Percentiles rank a stretch among this genome's conserved stretches.
phyloP scores from a whole-genome alignment of 35 echinoderm and acorn worm genomes.

The Strongylocentrotus purpuratus region DNA sequence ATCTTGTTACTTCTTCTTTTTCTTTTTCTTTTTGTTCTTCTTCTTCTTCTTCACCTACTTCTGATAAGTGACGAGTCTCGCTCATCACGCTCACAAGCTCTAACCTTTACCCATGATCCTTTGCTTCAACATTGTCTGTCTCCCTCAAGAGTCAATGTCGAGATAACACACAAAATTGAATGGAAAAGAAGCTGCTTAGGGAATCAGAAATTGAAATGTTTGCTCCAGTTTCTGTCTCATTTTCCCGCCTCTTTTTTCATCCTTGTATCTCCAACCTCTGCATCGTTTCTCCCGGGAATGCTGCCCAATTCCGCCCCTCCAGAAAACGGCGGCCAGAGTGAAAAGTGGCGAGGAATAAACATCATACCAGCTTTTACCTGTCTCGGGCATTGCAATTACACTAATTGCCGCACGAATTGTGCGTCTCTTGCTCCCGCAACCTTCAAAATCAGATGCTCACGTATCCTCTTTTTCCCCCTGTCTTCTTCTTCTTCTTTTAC shows the following conservation, averaged over 20 bases:
- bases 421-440: constrained; percentile 7
- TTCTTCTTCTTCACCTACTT: not conserved
- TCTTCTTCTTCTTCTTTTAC: not conserved
- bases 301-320: not conserved
- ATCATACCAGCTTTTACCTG: constrained; percentile 40
- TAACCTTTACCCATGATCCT: not conserved
- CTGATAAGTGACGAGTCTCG: not conserved
- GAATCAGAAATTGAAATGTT: constrained; percentile 49
- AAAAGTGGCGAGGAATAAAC: constrained; percentile 12
- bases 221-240: constrained; percentile 19
- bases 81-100: not conserved
- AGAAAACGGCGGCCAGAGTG: not conserved
- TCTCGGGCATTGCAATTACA: constrained; percentile 22
- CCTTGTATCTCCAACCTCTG: not conserved
- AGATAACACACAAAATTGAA: not conserved
- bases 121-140: not conserved
- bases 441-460: constrained; percentile 34
- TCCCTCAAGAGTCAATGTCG: constrained; percentile 15
- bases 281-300: not conserved
- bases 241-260: not conserved
- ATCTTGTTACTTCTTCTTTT: not conserved
- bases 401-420: constrained; percentile 52
- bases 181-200: not conserved
- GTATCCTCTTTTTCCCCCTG: not conserved
- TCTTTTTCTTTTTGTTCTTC: not conserved